phyloP scores from a whole-genome alignment of 30 jellyfish, hydroid and myxozoan species.

The Turritopsis rubra region DNA sequence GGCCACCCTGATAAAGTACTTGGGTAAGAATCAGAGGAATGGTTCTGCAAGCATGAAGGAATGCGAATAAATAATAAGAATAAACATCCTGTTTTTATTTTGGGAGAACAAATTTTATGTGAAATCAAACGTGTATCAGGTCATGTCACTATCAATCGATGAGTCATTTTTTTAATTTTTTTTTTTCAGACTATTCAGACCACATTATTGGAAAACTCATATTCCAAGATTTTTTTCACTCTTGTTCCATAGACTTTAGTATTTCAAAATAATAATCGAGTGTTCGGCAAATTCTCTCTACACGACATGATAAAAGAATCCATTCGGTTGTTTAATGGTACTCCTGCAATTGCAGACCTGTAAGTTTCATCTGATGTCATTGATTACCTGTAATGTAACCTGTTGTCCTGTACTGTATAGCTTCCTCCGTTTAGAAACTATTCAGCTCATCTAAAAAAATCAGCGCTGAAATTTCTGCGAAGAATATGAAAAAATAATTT shows the following conservation, averaged over 20 bases:
- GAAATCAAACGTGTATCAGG: neutral
- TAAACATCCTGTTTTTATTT: neutral
- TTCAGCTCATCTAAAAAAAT: no score
- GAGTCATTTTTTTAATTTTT: neutral
- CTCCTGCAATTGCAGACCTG: constrained; percentile 88
- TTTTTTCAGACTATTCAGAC: neutral
- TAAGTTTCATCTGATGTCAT: constrained; percentile 1
- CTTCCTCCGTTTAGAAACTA: no score
- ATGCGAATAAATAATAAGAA: no score
- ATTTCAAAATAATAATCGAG: constrained; percentile 44
- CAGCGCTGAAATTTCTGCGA: no score
- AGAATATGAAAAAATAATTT: no score
- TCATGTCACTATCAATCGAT: neutral
- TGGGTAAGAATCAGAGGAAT: no score
- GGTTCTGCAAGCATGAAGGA: no score
- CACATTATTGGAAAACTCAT: no score
- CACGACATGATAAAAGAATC: constrained; percentile 74
- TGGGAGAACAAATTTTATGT: neutral
- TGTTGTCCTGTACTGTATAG: neutral
- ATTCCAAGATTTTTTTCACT: neutral
- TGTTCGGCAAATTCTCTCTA: constrained; percentile 65
- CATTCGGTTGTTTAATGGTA: constrained; percentile 48
- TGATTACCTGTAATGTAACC: neutral
- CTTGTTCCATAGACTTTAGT: constrained; percentile 38
- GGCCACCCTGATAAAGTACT: no score